Percentiles rank a stretch among this genome's conserved stretches.
Conservation (phyloP, 2,888 invertebrate species). For the Meganola albula region DNA sequence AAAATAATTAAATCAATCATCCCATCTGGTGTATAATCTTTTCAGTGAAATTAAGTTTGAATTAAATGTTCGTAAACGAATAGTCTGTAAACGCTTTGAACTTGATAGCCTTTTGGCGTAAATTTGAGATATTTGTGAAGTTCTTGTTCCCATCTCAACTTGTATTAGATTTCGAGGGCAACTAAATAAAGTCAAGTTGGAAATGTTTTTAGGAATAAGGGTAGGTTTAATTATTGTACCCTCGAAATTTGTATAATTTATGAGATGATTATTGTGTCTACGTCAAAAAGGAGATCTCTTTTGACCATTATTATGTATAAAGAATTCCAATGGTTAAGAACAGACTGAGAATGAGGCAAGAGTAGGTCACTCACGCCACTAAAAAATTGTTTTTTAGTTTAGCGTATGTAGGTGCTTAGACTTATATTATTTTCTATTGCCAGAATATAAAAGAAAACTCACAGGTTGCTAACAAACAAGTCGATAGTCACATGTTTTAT, state of each 20-base stretch:
- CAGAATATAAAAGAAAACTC: too few species aligned
- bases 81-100: constrained; percentile 53
- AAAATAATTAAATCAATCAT: constrained; percentile 76
- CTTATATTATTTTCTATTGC: too few species aligned
- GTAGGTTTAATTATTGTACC: too few species aligned
- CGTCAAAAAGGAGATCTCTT: too few species aligned
- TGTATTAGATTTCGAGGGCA: constrained; percentile 41
- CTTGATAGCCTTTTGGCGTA: constrained; percentile 50
- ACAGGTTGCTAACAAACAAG: too few species aligned
- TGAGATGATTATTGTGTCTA: too few species aligned
- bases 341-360: too few species aligned
- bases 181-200: constrained; percentile 23
- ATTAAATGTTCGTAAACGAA: constrained; percentile 62
- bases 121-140: constrained; percentile 46
- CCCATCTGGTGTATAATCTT: constrained; percentile 72
- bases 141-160: constrained; percentile 38
- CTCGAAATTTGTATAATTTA: neutral
- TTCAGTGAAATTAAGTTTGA: constrained; percentile 65
- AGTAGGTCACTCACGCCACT: too few species aligned
- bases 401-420: too few species aligned
- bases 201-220: constrained; percentile 19
- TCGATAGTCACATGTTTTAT: too few species aligned
- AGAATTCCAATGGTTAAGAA: too few species aligned
- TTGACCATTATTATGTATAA: constrained; percentile 1
- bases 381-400: too few species aligned